Evolutionary conservation across 1,140 invertebrate species (phyloP), one percentile per base, ranked within the genome.

Genomic region (Solenopsis invicta): DNA sequence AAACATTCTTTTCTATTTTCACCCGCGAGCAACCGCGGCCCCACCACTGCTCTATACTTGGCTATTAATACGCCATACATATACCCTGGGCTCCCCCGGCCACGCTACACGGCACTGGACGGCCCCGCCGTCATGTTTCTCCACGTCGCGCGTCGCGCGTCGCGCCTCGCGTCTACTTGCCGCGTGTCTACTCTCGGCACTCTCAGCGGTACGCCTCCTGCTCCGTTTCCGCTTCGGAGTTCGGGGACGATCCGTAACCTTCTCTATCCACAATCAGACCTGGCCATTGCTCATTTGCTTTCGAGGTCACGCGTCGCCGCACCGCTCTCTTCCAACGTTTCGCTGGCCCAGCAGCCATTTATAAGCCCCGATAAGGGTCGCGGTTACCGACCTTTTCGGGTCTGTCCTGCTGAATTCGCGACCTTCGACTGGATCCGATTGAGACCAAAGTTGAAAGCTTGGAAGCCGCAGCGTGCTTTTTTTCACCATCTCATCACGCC

Each of bases 1-100:
- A 95, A 95, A 95, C 95, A 95, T 95, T 95, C 95, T 95, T 95
- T 95, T 95, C 95, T 95, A 95, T 95, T 95, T 95, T 95, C 94
- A 95, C 94, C 92, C 92, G 92, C 94, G 95, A 96, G 96, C 96
- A 94, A 85, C 24, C 69, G 81, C 91, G 93, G 93, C 91, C 94
- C 94, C 92, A 93, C 94, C 91, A 96, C 94, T 41, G 41, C 75
- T n/a, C 59, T 75, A 74, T 69, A 74, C 34, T 64, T 10, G 18
- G 85, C 85, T 92, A 92, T 92, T 92, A 92, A 90, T 92, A 92
- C 72, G 50, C 29, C 69, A 12, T 54, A 77, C 88, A 78, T 89
- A 90, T 72, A 90, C 90, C 88, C 91, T 92, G 92, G 90, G 87
- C 54, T 87, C 90, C 80, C 66, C 89, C 94, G 94, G 89, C 50